Percentiles rank a stretch among this genome's conserved stretches.
Evolutionary conservation across 2,113 vertebrate species (phyloP).

Genomic region (Empidonax alnorum): DNA sequence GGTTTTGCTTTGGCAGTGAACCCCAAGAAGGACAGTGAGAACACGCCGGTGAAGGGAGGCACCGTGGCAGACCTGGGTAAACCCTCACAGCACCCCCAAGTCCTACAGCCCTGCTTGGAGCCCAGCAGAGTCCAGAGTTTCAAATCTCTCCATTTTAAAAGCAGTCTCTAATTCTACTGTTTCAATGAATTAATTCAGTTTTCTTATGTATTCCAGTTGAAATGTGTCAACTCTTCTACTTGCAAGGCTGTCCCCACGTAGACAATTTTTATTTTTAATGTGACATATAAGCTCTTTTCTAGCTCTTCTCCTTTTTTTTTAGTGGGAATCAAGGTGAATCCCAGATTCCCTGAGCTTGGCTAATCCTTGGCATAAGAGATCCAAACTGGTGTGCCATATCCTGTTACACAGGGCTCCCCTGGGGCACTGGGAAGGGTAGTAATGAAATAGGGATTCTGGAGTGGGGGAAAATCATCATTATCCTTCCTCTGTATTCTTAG

Average conservation of each 20-base stretch:
- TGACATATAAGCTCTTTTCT: background rate
- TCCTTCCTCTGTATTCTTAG: background rate
- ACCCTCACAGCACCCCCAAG: background rate
- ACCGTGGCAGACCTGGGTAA: constrained; percentile 90
- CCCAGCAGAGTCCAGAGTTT: background rate
- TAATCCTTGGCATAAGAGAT: background rate
- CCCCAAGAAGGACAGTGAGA: constrained; percentile 94
- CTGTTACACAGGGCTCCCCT: background rate
- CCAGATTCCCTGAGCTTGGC: background rate
- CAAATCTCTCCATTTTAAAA: fast-evolving
- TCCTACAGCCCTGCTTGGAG: background rate
- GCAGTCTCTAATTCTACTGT: background rate
- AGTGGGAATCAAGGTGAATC: background rate
- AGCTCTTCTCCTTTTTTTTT: background rate
- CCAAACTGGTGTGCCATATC: fast-evolving
- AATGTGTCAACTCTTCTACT: fast-evolving
- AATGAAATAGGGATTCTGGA: background rate
- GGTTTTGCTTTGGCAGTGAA: constrained; percentile 78
- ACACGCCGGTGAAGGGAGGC: constrained; percentile 92
- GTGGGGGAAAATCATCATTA: background rate
- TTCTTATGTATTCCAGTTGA: fast-evolving
- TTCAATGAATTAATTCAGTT: background rate
- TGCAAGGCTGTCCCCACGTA: background rate
- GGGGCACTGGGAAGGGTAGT: background rate
- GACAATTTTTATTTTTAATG: background rate